Evolutionary conservation across 1,140 invertebrate species (phyloP).

Genomic region (Lithobius niger): DNA sequence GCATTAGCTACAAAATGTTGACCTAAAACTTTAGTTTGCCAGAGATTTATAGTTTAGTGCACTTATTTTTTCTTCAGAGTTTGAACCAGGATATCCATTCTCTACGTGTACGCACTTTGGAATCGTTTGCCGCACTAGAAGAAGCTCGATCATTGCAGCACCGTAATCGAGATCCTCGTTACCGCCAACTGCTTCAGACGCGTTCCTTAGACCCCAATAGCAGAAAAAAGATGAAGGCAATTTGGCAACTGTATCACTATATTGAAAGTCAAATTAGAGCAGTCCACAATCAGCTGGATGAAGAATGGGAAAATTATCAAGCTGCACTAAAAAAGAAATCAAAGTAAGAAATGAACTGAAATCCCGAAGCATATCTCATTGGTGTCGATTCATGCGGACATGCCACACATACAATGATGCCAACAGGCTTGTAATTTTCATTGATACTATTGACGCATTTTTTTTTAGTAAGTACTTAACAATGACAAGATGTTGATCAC

Average conservation of each 20-base stretch:
- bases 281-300: conserved; percentile 27
- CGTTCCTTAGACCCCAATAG: conserved; percentile 29
- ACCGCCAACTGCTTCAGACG: conserved; percentile 24
- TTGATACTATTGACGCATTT: too few relatives aligned
- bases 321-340: conserved; percentile 18
- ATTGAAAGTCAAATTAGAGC: conserved; percentile 28
- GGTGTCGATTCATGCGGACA: not conserved
- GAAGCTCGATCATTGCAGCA: conserved; percentile 27
- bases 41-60: too few relatives aligned
- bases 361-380: too few relatives aligned
- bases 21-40: too few relatives aligned
- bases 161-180: conserved; percentile 26
- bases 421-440: too few relatives aligned
- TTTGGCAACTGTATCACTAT: conserved; percentile 25
- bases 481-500: too few relatives aligned
- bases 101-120: conserved; percentile 22
- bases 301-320: conserved; percentile 29
- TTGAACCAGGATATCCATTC: conserved; percentile 26
- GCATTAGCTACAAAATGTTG: conserved; percentile 34
- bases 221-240: conserved; percentile 24
- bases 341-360: conserved; percentile 10
- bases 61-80: conserved; percentile 19
- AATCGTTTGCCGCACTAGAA: conserved; percentile 28
- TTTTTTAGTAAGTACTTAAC: too few relatives aligned
- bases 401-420: too few relatives aligned